Conservation (phyloP, 2,113 vertebrate genomes). For the Crotalus tigris region DNA sequence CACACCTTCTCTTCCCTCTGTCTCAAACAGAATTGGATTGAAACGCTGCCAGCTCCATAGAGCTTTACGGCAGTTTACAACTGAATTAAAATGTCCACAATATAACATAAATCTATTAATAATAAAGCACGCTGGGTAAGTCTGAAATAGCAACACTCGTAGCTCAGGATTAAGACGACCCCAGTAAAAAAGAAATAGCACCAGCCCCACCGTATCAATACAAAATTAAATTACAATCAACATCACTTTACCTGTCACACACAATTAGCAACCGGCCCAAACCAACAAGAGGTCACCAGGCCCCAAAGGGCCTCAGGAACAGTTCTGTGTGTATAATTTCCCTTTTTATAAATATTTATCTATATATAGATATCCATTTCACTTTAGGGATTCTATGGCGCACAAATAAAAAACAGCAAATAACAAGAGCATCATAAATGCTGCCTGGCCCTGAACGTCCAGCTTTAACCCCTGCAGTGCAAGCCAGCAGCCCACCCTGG, state of each 20-base stretch:
- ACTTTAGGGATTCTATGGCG: not conserved
- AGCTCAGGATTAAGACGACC: not conserved
- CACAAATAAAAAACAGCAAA: not conserved
- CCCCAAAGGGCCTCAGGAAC: not conserved
- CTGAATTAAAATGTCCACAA: not conserved
- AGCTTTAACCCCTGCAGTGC: not conserved
- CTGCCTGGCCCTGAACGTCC: not conserved
- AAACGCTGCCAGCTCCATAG: not conserved
- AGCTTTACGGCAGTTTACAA: not conserved
- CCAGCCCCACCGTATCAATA: not conserved
- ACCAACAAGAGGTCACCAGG: not conserved
- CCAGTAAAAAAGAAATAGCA: not conserved
- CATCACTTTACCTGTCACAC: not conserved
- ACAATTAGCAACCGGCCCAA: not conserved
- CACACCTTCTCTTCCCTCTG: not conserved
- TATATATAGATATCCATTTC: not conserved
- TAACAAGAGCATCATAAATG: not conserved
- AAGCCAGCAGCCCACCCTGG: not conserved
- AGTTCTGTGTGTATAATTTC: not conserved
- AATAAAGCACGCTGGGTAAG: not conserved
- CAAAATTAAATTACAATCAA: not conserved
- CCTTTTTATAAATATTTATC: not conserved
- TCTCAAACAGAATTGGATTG: not conserved
- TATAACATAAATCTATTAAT: not conserved
- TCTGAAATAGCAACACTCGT: not conserved